Evolutionary conservation across 1,140 invertebrate genomes (phyloP).

Genomic region (Leptonema lineaticorne): DNA sequence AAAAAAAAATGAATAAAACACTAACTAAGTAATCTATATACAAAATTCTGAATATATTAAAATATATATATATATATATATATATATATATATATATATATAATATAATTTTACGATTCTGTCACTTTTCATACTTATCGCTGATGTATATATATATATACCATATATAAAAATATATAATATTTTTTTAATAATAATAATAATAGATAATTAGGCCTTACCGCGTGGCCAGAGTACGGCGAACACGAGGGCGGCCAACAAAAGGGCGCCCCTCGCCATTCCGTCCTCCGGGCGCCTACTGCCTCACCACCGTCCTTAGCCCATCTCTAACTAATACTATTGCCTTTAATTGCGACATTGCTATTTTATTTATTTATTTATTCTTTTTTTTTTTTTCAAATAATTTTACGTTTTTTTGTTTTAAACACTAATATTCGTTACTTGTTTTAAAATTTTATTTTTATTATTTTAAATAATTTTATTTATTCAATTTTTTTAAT

Average conservation of each 20-base stretch:
- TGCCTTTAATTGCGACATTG: constrained; percentile 38
- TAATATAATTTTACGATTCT: too few relatives aligned
- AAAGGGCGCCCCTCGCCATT: constrained; percentile 37
- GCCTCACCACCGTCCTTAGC: constrained; percentile 36
- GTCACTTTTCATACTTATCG: too few relatives aligned
- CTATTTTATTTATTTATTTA: constrained; percentile 35
- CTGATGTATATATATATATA: too few relatives aligned
- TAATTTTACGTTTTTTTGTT: background rate
- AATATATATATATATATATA: too few relatives aligned
- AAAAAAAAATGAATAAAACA: too few relatives aligned
- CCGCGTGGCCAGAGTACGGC: constrained; percentile 37
- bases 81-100: too few relatives aligned
- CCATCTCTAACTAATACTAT: constrained; percentile 38
- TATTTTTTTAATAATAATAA: too few relatives aligned
- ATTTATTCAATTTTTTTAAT: constrained; percentile 1
- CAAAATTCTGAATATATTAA: too few relatives aligned
- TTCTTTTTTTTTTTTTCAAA: constrained; percentile 31
- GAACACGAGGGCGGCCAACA: constrained; percentile 40
- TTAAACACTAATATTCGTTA: background rate
- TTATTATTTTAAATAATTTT: background rate
- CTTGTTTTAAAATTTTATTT: background rate
- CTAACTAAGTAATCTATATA: too few relatives aligned
- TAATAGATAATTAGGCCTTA: too few relatives aligned
- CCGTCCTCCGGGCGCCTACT: constrained; percentile 37
- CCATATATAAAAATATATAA: too few relatives aligned